These are phyloP conservation scores for Onychostoma macrolepis DNA, from an alignment of 2,113 vertebrate species.

Conservation along the genomic window DNA sequence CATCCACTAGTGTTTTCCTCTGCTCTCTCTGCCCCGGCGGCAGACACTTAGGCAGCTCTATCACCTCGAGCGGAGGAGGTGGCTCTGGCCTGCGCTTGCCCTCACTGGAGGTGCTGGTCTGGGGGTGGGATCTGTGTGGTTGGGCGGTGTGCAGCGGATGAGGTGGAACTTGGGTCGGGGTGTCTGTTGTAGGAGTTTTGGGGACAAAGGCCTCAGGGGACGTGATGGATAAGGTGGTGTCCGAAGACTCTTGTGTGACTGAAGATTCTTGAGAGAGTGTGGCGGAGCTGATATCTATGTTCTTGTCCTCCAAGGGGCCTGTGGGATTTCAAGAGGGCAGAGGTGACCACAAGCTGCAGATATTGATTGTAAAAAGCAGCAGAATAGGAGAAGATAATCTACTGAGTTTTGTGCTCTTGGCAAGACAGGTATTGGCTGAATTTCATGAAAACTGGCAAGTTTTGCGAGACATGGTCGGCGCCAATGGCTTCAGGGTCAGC, in stretches of 20 bases:
- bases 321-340: not conserved
- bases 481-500: no score
- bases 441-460: not conserved
- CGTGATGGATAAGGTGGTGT: conserved; percentile 69
- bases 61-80: conserved; percentile 65
- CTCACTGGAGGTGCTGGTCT: conserved; percentile 71
- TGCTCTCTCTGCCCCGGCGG: conserved; percentile 83
- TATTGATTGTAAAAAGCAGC: not conserved
- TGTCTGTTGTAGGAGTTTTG: conserved; percentile 66
- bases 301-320: conserved; percentile 55
- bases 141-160: conserved; percentile 62
- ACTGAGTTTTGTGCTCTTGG: not conserved
- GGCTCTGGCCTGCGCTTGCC: conserved; percentile 79
- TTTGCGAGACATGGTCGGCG: no score
- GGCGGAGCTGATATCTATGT: conserved; percentile 44
- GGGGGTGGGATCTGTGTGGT: conserved; percentile 40
- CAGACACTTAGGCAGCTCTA: conserved; percentile 83
- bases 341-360: not conserved
- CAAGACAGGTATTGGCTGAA: not conserved
- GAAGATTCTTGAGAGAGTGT: conserved; percentile 68
- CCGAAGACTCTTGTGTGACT: conserved; percentile 69
- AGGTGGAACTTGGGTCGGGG: conserved; percentile 57
- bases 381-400: not conserved
- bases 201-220: conserved; percentile 67
- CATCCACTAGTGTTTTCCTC: conserved; percentile 86